These are phyloP conservation scores for Drosophila sp. DNA, from an alignment of 1,140 invertebrate genomes.

Conservation along the genomic window DNA sequence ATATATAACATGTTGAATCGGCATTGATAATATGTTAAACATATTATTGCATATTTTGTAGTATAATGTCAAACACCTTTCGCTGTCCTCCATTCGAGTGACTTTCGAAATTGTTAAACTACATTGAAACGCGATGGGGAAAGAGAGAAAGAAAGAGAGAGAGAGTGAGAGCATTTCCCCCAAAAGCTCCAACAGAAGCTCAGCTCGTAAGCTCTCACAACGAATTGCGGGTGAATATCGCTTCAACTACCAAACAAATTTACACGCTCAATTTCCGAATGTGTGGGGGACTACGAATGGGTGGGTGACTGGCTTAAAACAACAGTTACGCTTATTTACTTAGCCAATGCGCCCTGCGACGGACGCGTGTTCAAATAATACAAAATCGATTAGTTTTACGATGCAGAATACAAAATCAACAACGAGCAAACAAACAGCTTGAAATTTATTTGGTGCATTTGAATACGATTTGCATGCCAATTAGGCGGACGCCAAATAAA, in stretches of 20 bases:
- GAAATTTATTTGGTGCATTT: slow-evolving; percentile 29
- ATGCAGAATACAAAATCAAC: not conserved
- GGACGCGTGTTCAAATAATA: slow-evolving; percentile 17
- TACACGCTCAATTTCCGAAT: slow-evolving; percentile 37
- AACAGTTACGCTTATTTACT: slow-evolving; percentile 45
- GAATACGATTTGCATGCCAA: slow-evolving; percentile 39
- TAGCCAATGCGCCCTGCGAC: slow-evolving; percentile 37
- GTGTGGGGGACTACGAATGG: not conserved
- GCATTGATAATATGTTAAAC: slow-evolving; percentile 39
- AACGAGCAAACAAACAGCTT: not conserved
- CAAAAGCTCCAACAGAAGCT: slow-evolving; percentile 32
- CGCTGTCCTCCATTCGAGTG: slow-evolving; percentile 47
- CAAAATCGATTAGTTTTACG: not conserved
- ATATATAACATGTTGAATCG: slow-evolving; percentile 10
- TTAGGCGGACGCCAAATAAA: slow-evolving; percentile 20
- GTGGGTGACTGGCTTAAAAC: slow-evolving; percentile 19
- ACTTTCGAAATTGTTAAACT: slow-evolving; percentile 40
- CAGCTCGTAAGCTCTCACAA: slow-evolving; percentile 20
- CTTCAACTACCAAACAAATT: slow-evolving; percentile 34
- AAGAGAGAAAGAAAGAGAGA: slow-evolving; percentile 13
- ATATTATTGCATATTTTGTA: slow-evolving; percentile 35
- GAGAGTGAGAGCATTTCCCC: slow-evolving; percentile 23
- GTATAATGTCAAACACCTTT: slow-evolving; percentile 62
- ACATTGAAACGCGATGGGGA: not conserved
- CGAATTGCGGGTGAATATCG: slow-evolving; percentile 18